A percentile compares a stretch with the other conserved stretches of the same genome.
These are phyloP conservation scores for Sula dactylatra DNA, from an alignment of 2,113 vertebrate genomes.

Conservation along the genomic window DNA sequence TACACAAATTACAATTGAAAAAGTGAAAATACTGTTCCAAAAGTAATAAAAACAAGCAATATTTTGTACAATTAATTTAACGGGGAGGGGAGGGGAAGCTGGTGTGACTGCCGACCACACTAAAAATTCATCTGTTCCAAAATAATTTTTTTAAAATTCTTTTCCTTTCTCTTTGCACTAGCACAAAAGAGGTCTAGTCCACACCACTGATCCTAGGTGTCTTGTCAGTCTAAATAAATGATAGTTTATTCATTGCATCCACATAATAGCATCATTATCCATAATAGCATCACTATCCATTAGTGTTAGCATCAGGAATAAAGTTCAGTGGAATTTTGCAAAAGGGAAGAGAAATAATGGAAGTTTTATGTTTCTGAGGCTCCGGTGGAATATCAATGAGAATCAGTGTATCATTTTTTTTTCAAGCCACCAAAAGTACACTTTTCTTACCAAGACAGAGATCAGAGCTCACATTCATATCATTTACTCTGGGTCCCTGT, in stretches of 20 bases:
- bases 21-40: neutral
- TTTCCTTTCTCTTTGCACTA: neutral
- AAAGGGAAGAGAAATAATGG: neutral
- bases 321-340: neutral
- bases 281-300: neutral
- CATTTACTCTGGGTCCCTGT: neutral
- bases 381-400: neutral
- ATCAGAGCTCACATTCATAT: neutral
- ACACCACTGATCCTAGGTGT: neutral
- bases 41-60: neutral
- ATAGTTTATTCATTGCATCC: neutral
- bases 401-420: neutral
- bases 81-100: neutral
- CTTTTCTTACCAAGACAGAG: neutral
- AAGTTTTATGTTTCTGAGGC: neutral
- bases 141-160: neutral
- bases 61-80: neutral
- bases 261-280: neutral
- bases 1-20: neutral
- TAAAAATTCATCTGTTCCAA: neutral
- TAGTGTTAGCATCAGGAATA: neutral
- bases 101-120: neutral
- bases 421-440: neutral
- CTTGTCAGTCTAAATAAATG: neutral
- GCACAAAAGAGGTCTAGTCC: neutral